Base-by-base conservation (phyloP, 1,140 invertebrate species). In the Drosophila littoralis region DNA sequence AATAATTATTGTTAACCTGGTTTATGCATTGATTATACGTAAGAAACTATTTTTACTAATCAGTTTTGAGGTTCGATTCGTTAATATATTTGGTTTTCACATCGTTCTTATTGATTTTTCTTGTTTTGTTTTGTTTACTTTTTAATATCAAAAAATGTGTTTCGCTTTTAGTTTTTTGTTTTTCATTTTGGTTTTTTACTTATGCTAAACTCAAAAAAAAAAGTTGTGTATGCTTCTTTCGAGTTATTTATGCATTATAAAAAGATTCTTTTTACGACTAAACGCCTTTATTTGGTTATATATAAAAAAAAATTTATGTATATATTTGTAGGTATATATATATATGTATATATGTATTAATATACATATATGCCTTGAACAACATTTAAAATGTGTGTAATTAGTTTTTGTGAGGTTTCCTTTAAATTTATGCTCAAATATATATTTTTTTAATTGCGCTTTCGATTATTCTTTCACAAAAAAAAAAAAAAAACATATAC, bases 361-460 rank as follows among this genome's bases (percentile, higher is more conserved):
- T 51, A 45, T 68, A 22, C 69, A 66, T 67, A 73, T 72, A 66
- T 59, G 52, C 51, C 63, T 77, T 79, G 79, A 86, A 86, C 82
- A 88, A 86, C 82, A 86, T 86, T 86, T 86, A 55, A 71, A 86
- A 86, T 86, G 83, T 88, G 75, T 82, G 79, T 67, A 68, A 81
- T 75, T 78, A 78, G 58, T 71, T 84, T 60, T 38, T 28, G 68
- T 79, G 83, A 88, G 76, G 78, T 86, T 86, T 22, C 28, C 60
- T 68, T 61, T 68, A 58, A 48, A 54, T 79, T 66, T 76, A 33
- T 57, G 7, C 13, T 43, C 38, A 60, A 38, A 60, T 48, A 28
- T 48, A 13, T 43, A 43, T 79, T 46, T 43, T 12, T 36, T 38
- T 82, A 77, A 79, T 79, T 79, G 77, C 77, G 75, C 75, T 69